Evolutionary conservation across 2,797 vertebrate genomes (phyloP), one percentile per base, ranked within the genome.

Genomic region (Dicrostonyx torquatus): DNA sequence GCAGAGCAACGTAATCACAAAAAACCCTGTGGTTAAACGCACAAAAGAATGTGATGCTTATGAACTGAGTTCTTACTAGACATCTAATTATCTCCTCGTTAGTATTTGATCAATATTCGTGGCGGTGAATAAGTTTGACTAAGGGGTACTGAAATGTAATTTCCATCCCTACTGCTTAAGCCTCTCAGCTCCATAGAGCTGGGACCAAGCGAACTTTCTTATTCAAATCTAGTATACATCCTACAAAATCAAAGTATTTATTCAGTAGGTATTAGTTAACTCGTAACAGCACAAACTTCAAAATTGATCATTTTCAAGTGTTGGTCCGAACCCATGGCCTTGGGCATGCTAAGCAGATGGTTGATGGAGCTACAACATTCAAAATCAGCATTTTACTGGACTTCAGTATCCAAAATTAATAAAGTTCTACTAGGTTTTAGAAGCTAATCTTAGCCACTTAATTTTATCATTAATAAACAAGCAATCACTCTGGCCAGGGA

Each of bases 21-120:
- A 82, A 89, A 62, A 31, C n/a, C 26, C 37, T 37, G 1, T 31
- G 18, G 37, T 78, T 73, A 58, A 75, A 84, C 45, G 66, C 48
- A 43, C 12, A 1, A 24, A 55, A 93, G 13, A 66, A 88, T 40
- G 86, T 48, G 58, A 43, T 50, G 70, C 6, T 11, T 90, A 24
- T 72, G 17, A 18, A 43, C 14, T 62, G 43, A 60, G 50, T 78
- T n/a, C 37, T 85, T 90, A 90, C 11, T 78, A 22, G 14, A 77
- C 64, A 1, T 62, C 43, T 92, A 45, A 89, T 72, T 11, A 85
- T 37, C 22, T 85, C 66, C 37, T 62, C 8, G 5, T 72, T 83
- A 84, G 17, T 17, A 40, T 34, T 94, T 78, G 87, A 72, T 87
- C 92, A 90, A 87, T 76, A 88, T 76, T 68, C 55, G 2, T 78